A percentile compares a stretch with the other conserved stretches of the same genome.
Evolutionary conservation across 1,140 invertebrate species (phyloP).

Genomic region (Bombus cullumanus): DNA sequence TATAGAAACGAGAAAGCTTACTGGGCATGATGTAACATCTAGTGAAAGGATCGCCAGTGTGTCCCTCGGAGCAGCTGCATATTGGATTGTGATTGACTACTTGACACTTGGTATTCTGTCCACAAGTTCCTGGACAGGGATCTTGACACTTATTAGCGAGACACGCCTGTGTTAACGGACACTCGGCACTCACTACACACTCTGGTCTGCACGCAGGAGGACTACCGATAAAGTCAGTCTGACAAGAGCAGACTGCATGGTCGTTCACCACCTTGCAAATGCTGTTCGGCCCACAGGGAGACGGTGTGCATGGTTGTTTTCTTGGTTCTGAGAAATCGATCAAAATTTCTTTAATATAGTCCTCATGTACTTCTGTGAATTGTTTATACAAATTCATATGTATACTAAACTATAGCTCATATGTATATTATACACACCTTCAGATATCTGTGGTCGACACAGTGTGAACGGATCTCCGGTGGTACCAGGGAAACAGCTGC

Average conservation of each 20-base stretch:
- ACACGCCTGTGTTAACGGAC: constrained; percentile 86
- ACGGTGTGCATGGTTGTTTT: constrained; percentile 82
- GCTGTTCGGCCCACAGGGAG: constrained; percentile 83
- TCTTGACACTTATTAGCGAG: constrained; percentile 86
- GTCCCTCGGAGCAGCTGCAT: constrained; percentile 87
- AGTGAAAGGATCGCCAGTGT: constrained; percentile 90
- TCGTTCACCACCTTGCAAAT: constrained; percentile 80
- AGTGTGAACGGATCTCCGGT: constrained; percentile 91
- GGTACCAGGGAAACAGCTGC: constrained; percentile 86
- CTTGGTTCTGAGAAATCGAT: constrained; percentile 56
- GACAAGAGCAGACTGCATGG: constrained; percentile 87
- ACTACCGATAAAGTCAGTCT: constrained; percentile 85
- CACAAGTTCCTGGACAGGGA: constrained; percentile 88
- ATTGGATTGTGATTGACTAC: constrained; percentile 88
- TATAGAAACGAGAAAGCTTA: constrained; percentile 73
- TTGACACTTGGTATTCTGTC: constrained; percentile 87
- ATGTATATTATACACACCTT: constrained; percentile 51
- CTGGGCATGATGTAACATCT: constrained; percentile 86
- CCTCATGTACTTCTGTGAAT: not conserved
- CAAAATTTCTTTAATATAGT: not conserved
- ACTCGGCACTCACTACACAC: constrained; percentile 87
- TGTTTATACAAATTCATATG: too few relatives aligned
- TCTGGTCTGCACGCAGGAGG: constrained; percentile 87
- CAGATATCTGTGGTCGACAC: constrained; percentile 81
- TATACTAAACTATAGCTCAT: too few relatives aligned